phyloP scores from a whole-genome alignment of 2,888 invertebrate species.

The Cantharis rustica region DNA sequence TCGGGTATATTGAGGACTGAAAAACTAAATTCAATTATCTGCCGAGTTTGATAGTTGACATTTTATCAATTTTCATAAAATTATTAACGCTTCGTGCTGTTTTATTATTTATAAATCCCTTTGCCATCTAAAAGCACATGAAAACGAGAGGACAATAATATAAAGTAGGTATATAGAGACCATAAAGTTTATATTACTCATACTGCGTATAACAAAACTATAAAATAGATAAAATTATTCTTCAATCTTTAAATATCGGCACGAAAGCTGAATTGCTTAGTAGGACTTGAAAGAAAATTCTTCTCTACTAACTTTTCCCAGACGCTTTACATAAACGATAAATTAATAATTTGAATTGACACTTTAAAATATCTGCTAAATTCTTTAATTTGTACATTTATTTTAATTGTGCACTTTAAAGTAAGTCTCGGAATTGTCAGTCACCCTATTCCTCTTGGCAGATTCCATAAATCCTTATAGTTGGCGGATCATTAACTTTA shows the following conservation, averaged over 20 bases:
- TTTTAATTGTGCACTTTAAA: neutral
- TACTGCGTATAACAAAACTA: neutral
- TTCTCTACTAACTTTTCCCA: neutral
- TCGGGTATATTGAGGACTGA: neutral
- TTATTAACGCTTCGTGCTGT: neutral
- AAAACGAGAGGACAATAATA: neutral
- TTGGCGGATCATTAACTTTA: conserved; percentile 5
- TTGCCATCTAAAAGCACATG: neutral
- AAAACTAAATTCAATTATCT: neutral
- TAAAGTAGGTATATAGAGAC: neutral
- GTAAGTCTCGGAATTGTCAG: neutral
- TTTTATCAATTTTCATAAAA: conserved; percentile 4
- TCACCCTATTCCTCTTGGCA: neutral
- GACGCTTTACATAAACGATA: neutral
- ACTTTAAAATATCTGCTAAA: neutral
- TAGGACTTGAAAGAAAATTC: neutral
- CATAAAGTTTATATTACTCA: neutral
- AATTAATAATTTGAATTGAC: neutral
- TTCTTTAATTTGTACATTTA: neutral
- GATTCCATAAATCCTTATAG: conserved; percentile 3
- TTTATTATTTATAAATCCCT: conserved; percentile 3
- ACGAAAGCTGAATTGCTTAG: neutral
- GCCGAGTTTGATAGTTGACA: neutral
- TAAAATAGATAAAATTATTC: neutral
- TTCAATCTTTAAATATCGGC: neutral